Base-by-base conservation (phyloP, 1,140 invertebrate genomes). In the Pentalonia nigronervosa region DNA sequence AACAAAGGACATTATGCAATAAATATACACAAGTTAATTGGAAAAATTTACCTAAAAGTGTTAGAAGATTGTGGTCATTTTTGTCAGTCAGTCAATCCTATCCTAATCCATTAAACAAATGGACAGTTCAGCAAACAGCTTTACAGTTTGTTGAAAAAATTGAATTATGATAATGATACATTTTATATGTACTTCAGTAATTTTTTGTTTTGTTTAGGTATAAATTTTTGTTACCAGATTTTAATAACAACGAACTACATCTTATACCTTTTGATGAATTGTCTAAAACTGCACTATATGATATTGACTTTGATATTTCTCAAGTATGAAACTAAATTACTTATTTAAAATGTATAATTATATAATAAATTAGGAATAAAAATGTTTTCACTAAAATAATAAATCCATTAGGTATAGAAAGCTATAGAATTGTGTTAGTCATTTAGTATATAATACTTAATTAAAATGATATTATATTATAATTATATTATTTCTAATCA, bases 1-100 rank as follows among this genome's bases (percentile, higher is more conserved):
- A 60, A 17, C 9, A 91, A 76, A 76, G 56, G 45, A 47, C 30
- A 76, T 30, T 67, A 34, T 91, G 56, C 41, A 76, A 45, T 45
- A 91, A 91, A 56, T 36, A 36, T 36, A 60, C 8, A 45, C 9
- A 67, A 34, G 1, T 30, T 11, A 23, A 76, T 47, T 91, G 90
- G 90, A 91, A 83, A 83, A 50, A 83, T 91, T 83, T 91, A 81
- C 67, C 90, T 8, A 91, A 91, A 91, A 47, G 20, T 50, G 21
- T 91, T 34, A 81, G 67, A 91, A 91, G 67, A 81, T 50, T 48
- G 25, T 91, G 90, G 90, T 91, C 90, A 50, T 91, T 48, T 76
- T 83, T 91, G 60, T n/a, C 67, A 50, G 60, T 83, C 17, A 83
- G 83, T 81, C 45, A 91, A 25, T 83, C 67, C 4, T 81, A 48